Base-by-base conservation (phyloP, 2,797 vertebrate genomes). In the Holocentrus rufus region DNA sequence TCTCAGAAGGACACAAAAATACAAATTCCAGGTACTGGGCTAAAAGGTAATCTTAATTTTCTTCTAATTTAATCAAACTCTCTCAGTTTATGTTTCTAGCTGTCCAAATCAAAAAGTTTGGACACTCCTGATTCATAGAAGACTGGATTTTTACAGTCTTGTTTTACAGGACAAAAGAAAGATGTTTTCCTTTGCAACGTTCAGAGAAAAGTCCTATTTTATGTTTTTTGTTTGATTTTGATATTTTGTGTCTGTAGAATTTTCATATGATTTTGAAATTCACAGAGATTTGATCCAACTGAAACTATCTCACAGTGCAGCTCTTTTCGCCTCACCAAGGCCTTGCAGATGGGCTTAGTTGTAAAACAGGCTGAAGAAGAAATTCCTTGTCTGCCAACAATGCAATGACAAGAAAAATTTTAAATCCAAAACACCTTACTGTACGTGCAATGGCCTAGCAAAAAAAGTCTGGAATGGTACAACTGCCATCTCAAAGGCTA, bases 401-500 rank as follows among this genome's bases (percentile, higher is more conserved):
- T 59, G 69, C 69, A 74, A 55, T 47, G 49, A 66, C 63, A 72
- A 56, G 49, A 79, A 80, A 69, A 60, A 67, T 73, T 69, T 58
- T 34, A 34, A 71, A 70, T 82, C 69, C 58, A 66, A 55, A 52
- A 1, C 59, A 72, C 57, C 53, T 59, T 23, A 2, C 31, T 34
- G 31, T 34, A 68, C 54, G 39, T 5, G 14, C 25, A n/a, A 60
- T 14, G 60, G 30, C 44, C 60, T 68, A 58, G 61, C 47, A 83
- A 61, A 82, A 67, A 72, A 73, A 54, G 5, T 11, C 52, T 27
- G 10, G 13, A 76, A 69, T 36, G 25, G 72, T 62, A 69, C 60
- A 55, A 57, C 25, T 74, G 25, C 47, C 55, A 55, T 74, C 85
- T 86, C 46, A 83, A 79, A 82, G 27, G 25, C 39, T 31, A 55